Base-by-base conservation (phyloP, 2,888 invertebrate species). In the Eilema caniola region DNA sequence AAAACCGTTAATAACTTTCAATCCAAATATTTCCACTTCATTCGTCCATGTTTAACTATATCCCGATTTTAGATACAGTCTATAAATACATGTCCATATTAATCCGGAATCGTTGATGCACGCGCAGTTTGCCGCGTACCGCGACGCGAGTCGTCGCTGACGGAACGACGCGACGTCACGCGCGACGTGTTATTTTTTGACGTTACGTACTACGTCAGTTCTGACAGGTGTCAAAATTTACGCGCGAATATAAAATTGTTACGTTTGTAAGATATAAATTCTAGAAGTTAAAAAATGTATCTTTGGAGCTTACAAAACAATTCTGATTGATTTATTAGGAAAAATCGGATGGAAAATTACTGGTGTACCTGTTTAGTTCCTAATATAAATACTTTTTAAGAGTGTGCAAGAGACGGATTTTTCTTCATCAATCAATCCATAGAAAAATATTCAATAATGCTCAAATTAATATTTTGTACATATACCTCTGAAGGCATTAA, bases 41-140 rank as follows among this genome's bases (percentile, higher is more conserved):
- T 70, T 73, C 61, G 79, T 83, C 81, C 71, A 77, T 74, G 74
- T 77, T 77, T 74, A 77, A 76, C 79, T 77, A 65, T 73, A 81
- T 82, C 75, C 74, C 78, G 79, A 79, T 72, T 80, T 82, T 80
- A 79, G 82, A 85, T 83, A 79, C 76, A 81, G 81, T 91, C 92
- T 92, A 93, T 90, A 91, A 92, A 92, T 93, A 93, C 86, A 81
- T 85, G 88, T 79, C 86, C 89, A 89, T 90, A 90, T 89, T 84
- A 82, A 84, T 82, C 85, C 81, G 78, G 84, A 85, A 86, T 66
- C 71, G 71, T 56, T 71, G 77, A 72, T 75, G 81, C 76, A 74
- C 71, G 83, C 87, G 89, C 92, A 94, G 93, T 93, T 79, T 73
- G 82, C 78, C 83, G 82, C 85, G 89, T 89, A 89, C 86, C 88